phyloP scores from a whole-genome alignment of 2,113 vertebrate species.

The Eurystomus gularis region DNA sequence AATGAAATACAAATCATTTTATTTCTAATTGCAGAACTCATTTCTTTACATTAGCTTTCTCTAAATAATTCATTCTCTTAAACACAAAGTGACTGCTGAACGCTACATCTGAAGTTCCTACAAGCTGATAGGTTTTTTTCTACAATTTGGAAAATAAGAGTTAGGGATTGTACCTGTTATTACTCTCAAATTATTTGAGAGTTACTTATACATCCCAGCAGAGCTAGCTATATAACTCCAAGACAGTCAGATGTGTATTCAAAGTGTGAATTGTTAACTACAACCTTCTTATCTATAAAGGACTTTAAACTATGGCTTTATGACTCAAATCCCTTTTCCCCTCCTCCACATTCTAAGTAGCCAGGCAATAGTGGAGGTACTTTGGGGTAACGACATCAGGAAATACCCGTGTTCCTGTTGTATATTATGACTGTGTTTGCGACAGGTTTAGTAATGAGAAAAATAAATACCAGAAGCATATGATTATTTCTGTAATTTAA shows the following conservation, averaged over 20 bases:
- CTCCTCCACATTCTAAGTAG: background rate
- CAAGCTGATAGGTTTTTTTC: background rate
- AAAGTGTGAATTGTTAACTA: background rate
- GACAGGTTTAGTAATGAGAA: conserved; percentile 48
- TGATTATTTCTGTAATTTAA: conserved; percentile 66
- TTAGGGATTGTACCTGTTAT: background rate
- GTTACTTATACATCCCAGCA: background rate
- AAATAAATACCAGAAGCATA: conserved; percentile 71
- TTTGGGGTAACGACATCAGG: background rate
- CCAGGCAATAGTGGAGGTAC: conserved; percentile 10
- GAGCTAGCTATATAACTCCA: background rate
- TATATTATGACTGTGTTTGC: conserved; percentile 51
- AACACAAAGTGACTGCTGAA: too few species aligned
- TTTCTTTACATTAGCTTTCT: background rate
- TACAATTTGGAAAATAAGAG: background rate
- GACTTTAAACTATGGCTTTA: background rate
- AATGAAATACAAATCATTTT: background rate
- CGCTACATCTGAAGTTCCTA: background rate
- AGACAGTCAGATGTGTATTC: background rate
- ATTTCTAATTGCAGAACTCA: background rate
- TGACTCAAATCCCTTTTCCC: background rate
- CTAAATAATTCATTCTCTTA: background rate
- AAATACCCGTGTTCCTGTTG: background rate
- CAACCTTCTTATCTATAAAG: background rate
- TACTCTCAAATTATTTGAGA: background rate